Percentiles rank a stretch among this genome's conserved stretches.
phyloP scores from a whole-genome alignment of 2,113 vertebrate species.

The Meriones unguiculatus region DNA sequence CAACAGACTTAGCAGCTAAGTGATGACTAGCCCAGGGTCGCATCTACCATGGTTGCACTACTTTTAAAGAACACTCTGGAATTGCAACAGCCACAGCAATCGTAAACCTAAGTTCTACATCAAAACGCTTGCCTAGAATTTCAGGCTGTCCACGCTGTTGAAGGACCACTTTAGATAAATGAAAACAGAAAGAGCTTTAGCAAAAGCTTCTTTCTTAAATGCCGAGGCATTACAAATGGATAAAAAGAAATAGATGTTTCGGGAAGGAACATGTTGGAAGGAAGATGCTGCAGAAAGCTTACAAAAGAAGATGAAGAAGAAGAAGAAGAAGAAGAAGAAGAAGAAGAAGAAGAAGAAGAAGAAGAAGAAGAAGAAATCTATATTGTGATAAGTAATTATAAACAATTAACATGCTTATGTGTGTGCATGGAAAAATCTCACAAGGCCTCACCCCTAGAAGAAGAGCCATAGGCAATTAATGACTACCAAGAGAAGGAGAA shows the following conservation, averaged over 20 bases:
- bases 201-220: not conserved
- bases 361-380: too few relatives aligned
- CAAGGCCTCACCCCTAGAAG: too few relatives aligned
- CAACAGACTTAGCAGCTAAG: not conserved
- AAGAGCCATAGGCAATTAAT: not conserved
- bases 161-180: not conserved
- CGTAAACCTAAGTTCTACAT: not conserved
- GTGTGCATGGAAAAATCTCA: not conserved
- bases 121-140: not conserved
- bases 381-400: not conserved
- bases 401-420: not conserved
- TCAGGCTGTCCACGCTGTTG: too few relatives aligned
- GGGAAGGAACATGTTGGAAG: not conserved
- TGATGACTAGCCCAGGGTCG: not conserved
- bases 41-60: not conserved
- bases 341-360: too few relatives aligned
- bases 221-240: not conserved
- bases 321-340: too few relatives aligned
- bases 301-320: too few relatives aligned
- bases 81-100: not conserved
- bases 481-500: not conserved
- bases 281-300: not conserved
- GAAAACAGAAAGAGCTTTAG: not conserved
- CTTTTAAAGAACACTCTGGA: too few relatives aligned
- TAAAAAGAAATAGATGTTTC: too few relatives aligned